A percentile compares a stretch with the other conserved stretches of the same genome.
These are phyloP conservation scores for Agrypnia vestita DNA, from an alignment of 1,140 invertebrate genomes.

Conservation along the genomic window DNA sequence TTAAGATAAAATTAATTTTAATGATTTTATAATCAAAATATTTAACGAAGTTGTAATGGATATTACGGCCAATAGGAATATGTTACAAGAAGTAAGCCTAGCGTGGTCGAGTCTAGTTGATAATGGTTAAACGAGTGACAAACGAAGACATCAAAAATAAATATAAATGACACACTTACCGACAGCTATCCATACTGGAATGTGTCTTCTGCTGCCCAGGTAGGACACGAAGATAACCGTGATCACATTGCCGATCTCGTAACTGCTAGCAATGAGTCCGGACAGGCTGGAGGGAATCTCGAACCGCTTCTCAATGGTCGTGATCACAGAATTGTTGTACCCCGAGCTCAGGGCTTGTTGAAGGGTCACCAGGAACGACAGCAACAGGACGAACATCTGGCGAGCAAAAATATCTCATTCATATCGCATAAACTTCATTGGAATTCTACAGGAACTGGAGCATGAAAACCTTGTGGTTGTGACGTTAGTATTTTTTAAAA, in stretches of 20 bases:
- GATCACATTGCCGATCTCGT: slow-evolving; percentile 96
- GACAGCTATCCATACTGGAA: slow-evolving; percentile 95
- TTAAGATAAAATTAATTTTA: no score
- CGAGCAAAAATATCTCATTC: slow-evolving; percentile 2
- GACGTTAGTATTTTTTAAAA: no score
- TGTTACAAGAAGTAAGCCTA: no score
- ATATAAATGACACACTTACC: slow-evolving; percentile 73
- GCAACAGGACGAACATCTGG: slow-evolving; percentile 92
- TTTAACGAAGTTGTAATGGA: no score
- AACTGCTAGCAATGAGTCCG: slow-evolving; percentile 93
- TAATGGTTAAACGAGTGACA: no score
- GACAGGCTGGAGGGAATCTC: slow-evolving; percentile 95
- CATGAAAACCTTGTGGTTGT: no score
- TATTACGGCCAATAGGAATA: no score
- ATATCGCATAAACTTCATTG: no score
- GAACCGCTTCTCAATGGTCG: slow-evolving; percentile 96
- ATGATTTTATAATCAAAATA: no score
- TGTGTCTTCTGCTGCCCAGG: slow-evolving; percentile 91
- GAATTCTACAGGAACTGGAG: no score
- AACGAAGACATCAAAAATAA: no score
- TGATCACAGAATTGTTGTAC: slow-evolving; percentile 96
- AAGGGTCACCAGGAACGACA: slow-evolving; percentile 92
- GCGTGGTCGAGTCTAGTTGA: no score
- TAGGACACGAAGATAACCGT: slow-evolving; percentile 97
- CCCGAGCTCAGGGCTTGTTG: slow-evolving; percentile 92